Evolutionary conservation across 1,140 invertebrate genomes (phyloP).

Genomic region (Lamellibrachia luymesi): DNA sequence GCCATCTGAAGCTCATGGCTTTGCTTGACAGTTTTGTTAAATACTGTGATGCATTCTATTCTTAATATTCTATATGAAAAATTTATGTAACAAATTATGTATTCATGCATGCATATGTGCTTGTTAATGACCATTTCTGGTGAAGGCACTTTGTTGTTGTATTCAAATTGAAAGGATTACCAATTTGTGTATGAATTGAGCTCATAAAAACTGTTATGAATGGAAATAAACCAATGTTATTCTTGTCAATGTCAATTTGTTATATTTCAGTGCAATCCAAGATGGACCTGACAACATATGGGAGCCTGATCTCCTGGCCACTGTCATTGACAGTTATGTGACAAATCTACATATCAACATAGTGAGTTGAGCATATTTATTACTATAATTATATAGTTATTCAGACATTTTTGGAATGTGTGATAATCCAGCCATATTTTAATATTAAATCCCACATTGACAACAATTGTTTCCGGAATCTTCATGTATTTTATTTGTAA

Average conservation of each 20-base stretch:
- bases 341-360: conserved; percentile 68
- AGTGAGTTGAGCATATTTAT: conserved; percentile 36
- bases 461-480: not conserved
- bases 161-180: too few species aligned
- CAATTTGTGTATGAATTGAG: too few species aligned
- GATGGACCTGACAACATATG: conserved; percentile 75
- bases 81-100: too few species aligned
- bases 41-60: too few species aligned
- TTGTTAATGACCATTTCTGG: too few species aligned
- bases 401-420: not conserved
- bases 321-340: conserved; percentile 61
- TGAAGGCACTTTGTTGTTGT: too few species aligned
- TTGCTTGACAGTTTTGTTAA: too few species aligned
- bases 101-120: too few species aligned
- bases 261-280: conserved; percentile 59
- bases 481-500: not conserved
- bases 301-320: conserved; percentile 71
- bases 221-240: not conserved
- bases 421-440: not conserved
- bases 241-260: not conserved
- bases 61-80: too few species aligned
- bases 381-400: not conserved
- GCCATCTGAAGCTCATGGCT: too few species aligned
- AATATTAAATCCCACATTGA: not conserved
- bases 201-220: too few species aligned